A percentile compares a stretch with the other conserved stretches of the same genome.
Evolutionary conservation across 2,888 invertebrate genomes (phyloP).

Genomic region (Girardia tigrina): DNA sequence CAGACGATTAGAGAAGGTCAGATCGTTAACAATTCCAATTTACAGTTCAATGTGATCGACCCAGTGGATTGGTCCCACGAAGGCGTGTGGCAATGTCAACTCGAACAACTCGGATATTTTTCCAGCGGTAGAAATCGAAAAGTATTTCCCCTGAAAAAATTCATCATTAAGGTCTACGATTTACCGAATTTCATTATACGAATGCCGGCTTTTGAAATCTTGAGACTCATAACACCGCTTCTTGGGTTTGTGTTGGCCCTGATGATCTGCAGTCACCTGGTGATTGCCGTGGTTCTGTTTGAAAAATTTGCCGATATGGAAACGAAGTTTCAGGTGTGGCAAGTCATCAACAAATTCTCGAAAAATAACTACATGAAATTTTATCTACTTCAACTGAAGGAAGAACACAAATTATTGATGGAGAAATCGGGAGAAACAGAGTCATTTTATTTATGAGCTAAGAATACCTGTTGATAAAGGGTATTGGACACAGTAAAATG

Average conservation of each 20-base stretch:
- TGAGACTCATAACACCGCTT: background rate
- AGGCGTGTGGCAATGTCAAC: constrained; percentile 11
- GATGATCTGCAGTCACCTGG: background rate
- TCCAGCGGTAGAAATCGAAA: background rate
- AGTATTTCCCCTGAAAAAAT: background rate
- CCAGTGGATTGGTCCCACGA: background rate
- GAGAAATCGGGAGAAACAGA: background rate
- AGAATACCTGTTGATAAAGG: too few species aligned
- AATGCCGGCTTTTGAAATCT: background rate
- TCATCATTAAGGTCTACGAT: background rate
- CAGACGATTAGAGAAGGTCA: background rate
- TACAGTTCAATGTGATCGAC: background rate
- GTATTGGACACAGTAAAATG: too few species aligned
- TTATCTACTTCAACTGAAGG: background rate
- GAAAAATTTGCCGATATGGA: background rate
- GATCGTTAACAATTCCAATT: background rate
- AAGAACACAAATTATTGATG: background rate
- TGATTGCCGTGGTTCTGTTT: background rate
- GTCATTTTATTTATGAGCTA: too few species aligned
- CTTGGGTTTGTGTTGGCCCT: background rate
- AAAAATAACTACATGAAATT: constrained; percentile 19
- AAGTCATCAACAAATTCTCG: background rate
- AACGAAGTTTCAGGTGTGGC: background rate
- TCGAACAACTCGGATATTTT: background rate
- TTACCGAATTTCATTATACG: background rate